Evolutionary conservation across 2,113 vertebrate species (phyloP).

Genomic region (Apodemus sylvaticus): DNA sequence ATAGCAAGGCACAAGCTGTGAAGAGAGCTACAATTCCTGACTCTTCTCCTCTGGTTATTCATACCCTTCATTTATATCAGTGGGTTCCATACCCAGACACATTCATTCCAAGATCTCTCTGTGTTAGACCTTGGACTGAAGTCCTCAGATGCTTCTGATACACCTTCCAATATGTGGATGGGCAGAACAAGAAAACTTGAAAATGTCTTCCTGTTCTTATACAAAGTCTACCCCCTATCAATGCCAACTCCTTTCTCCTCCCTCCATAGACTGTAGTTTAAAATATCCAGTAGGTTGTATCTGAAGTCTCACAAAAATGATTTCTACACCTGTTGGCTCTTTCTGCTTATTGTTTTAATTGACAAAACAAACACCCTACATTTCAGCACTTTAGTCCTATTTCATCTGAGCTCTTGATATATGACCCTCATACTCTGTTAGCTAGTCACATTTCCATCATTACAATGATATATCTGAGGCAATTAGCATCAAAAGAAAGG

Average conservation of each 20-base stretch:
- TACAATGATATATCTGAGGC: neutral
- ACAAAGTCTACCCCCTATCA: neutral
- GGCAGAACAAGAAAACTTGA: neutral
- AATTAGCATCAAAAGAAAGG: neutral
- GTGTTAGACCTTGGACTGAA: neutral
- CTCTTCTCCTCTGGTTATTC: too few species aligned
- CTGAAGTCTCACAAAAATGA: neutral
- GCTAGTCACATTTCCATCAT: neutral
- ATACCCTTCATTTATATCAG: neutral
- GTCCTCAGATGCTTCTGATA: neutral
- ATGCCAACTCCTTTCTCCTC: neutral
- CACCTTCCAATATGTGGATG: accelerated
- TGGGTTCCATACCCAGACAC: neutral
- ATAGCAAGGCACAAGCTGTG: neutral
- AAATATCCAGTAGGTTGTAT: neutral
- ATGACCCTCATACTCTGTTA: neutral
- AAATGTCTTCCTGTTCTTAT: neutral
- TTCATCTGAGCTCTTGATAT: neutral
- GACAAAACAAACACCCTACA: neutral
- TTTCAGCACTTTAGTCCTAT: neutral
- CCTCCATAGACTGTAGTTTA: neutral
- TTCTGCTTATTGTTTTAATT: neutral
- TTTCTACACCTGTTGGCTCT: neutral
- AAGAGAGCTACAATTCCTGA: neutral
- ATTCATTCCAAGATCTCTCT: neutral